Base-by-base conservation (phyloP, 2,113 vertebrate species). In the Manacus vitellinus region DNA sequence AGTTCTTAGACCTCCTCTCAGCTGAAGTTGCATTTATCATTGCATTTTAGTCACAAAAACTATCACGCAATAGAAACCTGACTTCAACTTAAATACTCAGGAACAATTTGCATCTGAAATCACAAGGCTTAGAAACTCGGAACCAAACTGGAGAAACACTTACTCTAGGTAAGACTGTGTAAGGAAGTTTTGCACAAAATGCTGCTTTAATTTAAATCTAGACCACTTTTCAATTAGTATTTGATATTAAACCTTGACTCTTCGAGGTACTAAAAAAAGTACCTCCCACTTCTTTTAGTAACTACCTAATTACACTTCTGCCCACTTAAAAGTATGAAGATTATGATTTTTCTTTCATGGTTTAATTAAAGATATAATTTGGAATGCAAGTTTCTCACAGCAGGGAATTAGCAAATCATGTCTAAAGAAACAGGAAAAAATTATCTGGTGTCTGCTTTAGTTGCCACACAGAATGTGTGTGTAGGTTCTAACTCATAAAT, bases 281-380 rank as follows among this genome's bases (percentile, higher is more conserved):
- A 88, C 37, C 67, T 90, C 75, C 49, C 28, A 44, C 71, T 92
- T 88, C n/a, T 67, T 87, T 67, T 14, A 78, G 39, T 81, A 88
- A 59, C 85, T 68, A 73, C 25, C 12, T 96, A 88, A 92, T 88
- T 88, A 93, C 1, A 9, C 8, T 70, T 73, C 72, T 91, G n/a
- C 37, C 63, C 39, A 83, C 75, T 92, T 72, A 75, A 46, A 93
- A 89, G 70, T 55, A 72, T 13, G 56, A 88, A 61, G 37, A 88
- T 83, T 70, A 59, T 49, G 65, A 71, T 78, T 81, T 85, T 85
- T 72, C 62, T 83, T 92, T 66, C 35, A 49, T 31, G 30, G 14
- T 77, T 92, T 85, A 94, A 88, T 54, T 90, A 82, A 88, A 88
- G 62, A 72, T 73, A 25, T 23, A 90, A 93, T 88, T 83, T 86